Base-by-base conservation (phyloP, 2,113 vertebrate species). In the Melanostigma gelatinosum region DNA sequence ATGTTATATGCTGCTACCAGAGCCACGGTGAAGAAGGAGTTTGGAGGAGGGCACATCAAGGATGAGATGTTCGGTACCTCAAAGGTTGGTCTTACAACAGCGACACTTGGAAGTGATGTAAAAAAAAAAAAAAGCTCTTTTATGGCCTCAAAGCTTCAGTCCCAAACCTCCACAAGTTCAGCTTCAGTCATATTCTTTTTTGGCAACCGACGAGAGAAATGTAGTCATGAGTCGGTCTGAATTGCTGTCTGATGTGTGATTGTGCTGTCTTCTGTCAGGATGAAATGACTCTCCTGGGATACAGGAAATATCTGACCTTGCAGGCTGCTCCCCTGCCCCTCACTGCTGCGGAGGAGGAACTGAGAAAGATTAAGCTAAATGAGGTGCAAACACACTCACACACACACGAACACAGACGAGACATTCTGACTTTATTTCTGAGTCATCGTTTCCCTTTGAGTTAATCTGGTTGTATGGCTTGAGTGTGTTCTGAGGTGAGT, bases 1-100 rank as follows among this genome's bases (percentile, higher is more conserved):
- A 99, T 99, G 98, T 90, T 99, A 58, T 99, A 98, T 85, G 98
- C 98, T 84, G 98, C 97, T 89, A 99, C 98, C 62, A 95, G 97
- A 93, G 97, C 97, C 81, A 98, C 97, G 3, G 88, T 99, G 85
- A 99, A 98, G 91, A 99, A 99, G 84, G 98, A 99, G 87, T 99
- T 99, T 90, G 98, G 98, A 89, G 97, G 97, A 16, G 97, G 97
- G 13, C 97, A 97, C 92, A 98, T 99, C 88, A 99, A 98, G 90
- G 97, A 99, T 82, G 98, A 99, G 95, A 88, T 99, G 9, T 99
- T 99, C 85, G 97, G 94, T 67, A 99, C 97, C 4, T 78, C 93
- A 68, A 96, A 96, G 96, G 98, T 99, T 88, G 5, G 92, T 89
- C 5, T 10, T 1, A 8, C 11, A 16, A 8, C 46, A 22, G 10